A percentile compares a stretch with the other conserved stretches of the same genome.
Evolutionary conservation across 2,888 invertebrate species (phyloP).

Genomic region (Apoda limacodes): DNA sequence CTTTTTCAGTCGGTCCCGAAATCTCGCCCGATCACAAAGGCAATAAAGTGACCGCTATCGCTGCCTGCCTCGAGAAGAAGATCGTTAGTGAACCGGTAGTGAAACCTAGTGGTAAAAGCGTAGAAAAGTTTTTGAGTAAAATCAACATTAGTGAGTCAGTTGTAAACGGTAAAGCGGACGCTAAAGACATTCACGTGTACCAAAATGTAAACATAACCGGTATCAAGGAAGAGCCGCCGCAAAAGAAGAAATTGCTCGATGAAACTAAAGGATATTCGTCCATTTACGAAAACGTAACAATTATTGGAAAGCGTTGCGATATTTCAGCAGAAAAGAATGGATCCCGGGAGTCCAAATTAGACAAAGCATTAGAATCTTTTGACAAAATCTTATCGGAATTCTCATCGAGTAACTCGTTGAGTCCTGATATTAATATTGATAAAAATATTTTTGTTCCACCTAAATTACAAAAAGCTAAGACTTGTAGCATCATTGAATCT

Average conservation of each 20-base stretch:
- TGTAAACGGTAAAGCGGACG: conserved; percentile 36
- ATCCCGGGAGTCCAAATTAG: conserved; percentile 44
- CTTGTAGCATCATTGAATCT: conserved; percentile 77
- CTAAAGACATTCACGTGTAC: conserved; percentile 44
- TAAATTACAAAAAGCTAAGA: conserved; percentile 76
- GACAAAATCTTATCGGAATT: conserved; percentile 61
- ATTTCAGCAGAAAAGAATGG: conserved; percentile 21
- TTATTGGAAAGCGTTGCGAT: conserved; percentile 36
- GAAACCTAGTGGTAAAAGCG: conserved; percentile 45
- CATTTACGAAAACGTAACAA: conserved; percentile 60
- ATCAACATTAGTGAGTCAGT: conserved; percentile 35
- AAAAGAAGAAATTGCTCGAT: conserved; percentile 37
- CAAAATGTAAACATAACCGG: conserved; percentile 57
- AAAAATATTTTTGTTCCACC: conserved; percentile 53
- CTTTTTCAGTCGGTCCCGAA: conserved; percentile 58
- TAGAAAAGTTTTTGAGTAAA: conserved; percentile 44
- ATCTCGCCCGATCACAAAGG: conserved; percentile 47
- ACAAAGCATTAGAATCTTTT: conserved; percentile 60
- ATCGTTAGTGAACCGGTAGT: conserved; percentile 43
- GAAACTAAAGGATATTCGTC: conserved; percentile 59
- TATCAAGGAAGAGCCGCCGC: conserved; percentile 27
- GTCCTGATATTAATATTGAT: conserved; percentile 30
- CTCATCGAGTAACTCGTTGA: conserved; percentile 36
- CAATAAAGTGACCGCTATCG: conserved; percentile 60
- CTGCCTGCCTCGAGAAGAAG: conserved; percentile 57